Base-by-base conservation (phyloP, 2,113 vertebrate genomes). In the Calyptomena viridis region DNA sequence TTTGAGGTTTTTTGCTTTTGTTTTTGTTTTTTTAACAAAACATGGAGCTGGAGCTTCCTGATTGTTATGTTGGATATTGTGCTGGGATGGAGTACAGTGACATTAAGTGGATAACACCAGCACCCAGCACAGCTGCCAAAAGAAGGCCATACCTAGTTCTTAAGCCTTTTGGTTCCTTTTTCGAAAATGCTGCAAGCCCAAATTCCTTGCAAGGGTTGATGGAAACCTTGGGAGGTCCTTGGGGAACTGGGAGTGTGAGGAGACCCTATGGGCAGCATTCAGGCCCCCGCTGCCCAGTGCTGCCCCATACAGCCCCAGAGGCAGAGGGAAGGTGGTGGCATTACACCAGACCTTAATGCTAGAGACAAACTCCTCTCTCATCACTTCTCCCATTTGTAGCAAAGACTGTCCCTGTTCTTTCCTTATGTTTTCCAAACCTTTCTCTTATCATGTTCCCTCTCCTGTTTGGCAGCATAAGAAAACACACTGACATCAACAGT, bases 241-340 rank as follows among this genome's bases (percentile, higher is more conserved):
- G 7, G 53, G 24, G 27, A 62, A 19, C 37, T 1, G 3, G 77
- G 14, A 4, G 19, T 27, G 5, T 2, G 4, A 73, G 25, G 21
- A 68, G 27, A 85, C 11, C n/a, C n/a, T 1, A 2, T 24, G 33
- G 55, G 23, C 55, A 52, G 78, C 19, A 63, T n/a, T 31, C 6
- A 33, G 0, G 2, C 6, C 8, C 10, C 42, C 8, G 1, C 56
- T 25, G 5, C 15, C 21, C 27, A 1, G 3, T 14, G 47, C 25
- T 63, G 35, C 58, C 30, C 49, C 37, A n/a, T 8, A 49, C 62
- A 52, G 19, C 44, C 10, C 30, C 7, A 33, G 5, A 47, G 35
- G 3, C 44, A 49, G 20, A 40, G 18, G 5, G 8, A 28, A 76
- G 12, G 10, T 11, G 39, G 31, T 47, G 33, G 37, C 37, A 42